Conservation (phyloP, 2,888 invertebrate genomes). For the Peribatodes rhomboidaria region DNA sequence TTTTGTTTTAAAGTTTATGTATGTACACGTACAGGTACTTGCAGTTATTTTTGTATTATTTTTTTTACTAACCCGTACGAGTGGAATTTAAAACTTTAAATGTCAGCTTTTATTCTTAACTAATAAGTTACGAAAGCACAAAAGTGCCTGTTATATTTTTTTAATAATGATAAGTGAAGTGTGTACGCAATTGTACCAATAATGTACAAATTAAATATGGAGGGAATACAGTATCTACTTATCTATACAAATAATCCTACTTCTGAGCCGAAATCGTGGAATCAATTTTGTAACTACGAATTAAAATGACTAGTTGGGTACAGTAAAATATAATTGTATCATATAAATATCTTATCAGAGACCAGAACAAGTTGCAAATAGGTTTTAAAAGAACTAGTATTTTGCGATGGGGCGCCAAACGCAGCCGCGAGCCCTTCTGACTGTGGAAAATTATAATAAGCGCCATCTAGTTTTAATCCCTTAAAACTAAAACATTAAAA, state of each 20-base stretch:
- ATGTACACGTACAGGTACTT: neutral
- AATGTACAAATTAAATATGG: neutral
- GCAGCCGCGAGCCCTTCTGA: too few relatives aligned
- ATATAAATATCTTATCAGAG: too few relatives aligned
- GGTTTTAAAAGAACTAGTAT: too few relatives aligned
- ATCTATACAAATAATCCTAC: neutral
- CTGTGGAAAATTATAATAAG: too few relatives aligned
- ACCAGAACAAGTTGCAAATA: too few relatives aligned
- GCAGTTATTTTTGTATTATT: neutral
- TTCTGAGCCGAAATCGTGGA: neutral
- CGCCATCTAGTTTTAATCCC: too few relatives aligned
- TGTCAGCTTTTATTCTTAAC: constrained; percentile 10
- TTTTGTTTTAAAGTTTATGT: constrained; percentile 2
- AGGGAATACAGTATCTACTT: too few relatives aligned
- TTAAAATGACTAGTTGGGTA: too few relatives aligned
- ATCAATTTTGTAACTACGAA: too few relatives aligned
- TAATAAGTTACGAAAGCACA: constrained; percentile 7
- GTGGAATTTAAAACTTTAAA: constrained; percentile 4
- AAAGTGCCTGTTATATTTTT: constrained; percentile 15
- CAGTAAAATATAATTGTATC: too few relatives aligned
- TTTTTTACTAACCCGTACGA: neutral
- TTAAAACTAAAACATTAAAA: too few relatives aligned
- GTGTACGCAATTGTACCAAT: neutral
- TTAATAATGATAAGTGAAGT: neutral
- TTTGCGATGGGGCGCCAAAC: too few relatives aligned